These are phyloP conservation scores for Channa striata DNA, from an alignment of 2,797 vertebrate genomes.

Conservation along the genomic window DNA sequence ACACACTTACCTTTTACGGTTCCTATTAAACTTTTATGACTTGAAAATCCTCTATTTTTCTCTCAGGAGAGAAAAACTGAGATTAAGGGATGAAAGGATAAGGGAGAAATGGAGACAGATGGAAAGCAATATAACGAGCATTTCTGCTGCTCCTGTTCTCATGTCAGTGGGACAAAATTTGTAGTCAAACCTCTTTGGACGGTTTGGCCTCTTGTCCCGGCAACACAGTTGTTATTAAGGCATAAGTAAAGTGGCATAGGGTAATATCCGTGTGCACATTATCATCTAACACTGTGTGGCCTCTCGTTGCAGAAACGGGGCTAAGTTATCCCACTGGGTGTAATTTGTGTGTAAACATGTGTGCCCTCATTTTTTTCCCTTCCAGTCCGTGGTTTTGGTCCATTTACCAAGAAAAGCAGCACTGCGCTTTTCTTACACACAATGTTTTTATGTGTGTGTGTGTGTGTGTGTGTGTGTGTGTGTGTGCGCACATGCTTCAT, in stretches of 20 bases:
- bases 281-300: constrained; percentile 66
- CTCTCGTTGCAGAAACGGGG: constrained; percentile 58
- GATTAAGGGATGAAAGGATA: constrained; percentile 55
- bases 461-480: constrained; percentile 16
- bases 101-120: constrained; percentile 41
- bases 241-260: constrained; percentile 41
- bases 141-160: constrained; percentile 12
- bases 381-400: constrained; percentile 73
- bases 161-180: constrained; percentile 14
- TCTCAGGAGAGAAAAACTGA: constrained; percentile 51
- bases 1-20: constrained; percentile 65
- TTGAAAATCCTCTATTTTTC: constrained; percentile 63
- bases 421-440: constrained; percentile 20
- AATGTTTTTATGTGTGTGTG: constrained; percentile 33
- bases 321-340: constrained; percentile 76
- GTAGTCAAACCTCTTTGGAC: constrained; percentile 4
- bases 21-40: constrained; percentile 74
- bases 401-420: constrained; percentile 67
- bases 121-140: constrained; percentile 37
- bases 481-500: constrained; percentile 15
- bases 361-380: constrained; percentile 46
- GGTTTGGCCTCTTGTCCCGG: not conserved
- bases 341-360: constrained; percentile 77
- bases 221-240: constrained; percentile 41
- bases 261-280: constrained; percentile 60